A percentile compares a stretch with the other conserved stretches of the same genome.
These are phyloP conservation scores for Parazoanthus swiftii DNA, from an alignment of 92 coral and sea anemone species.

Conservation along the genomic window DNA sequence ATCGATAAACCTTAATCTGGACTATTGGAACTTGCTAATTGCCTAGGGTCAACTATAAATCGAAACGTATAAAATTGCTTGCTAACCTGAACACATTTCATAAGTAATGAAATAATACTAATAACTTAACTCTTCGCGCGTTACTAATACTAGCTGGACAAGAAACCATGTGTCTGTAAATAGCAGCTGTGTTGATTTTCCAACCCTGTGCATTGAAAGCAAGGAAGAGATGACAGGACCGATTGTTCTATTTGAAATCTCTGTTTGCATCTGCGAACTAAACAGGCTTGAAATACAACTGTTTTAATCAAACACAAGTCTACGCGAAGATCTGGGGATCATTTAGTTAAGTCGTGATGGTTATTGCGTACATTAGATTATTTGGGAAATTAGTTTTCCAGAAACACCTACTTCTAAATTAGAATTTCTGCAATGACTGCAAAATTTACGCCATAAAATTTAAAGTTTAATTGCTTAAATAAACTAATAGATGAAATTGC, in stretches of 20 bases:
- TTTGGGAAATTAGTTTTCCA: too few species aligned
- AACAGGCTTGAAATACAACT: neutral
- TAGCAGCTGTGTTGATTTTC: neutral
- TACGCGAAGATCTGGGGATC: neutral
- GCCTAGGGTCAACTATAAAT: neutral
- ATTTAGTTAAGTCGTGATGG: too few species aligned
- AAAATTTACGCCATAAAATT: too few species aligned
- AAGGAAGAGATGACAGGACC: neutral
- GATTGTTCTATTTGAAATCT: too few species aligned
- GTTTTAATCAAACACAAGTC: neutral
- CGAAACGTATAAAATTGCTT: neutral
- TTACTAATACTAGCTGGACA: neutral
- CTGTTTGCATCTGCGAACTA: neutral
- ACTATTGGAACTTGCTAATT: neutral
- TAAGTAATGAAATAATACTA: neutral
- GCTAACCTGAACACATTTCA: neutral
- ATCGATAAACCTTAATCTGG: neutral
- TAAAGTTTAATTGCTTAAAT: too few species aligned
- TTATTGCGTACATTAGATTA: too few species aligned
- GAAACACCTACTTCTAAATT: too few species aligned
- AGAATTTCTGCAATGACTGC: too few species aligned
- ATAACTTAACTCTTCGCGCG: neutral
- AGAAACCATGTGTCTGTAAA: neutral
- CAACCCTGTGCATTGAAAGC: neutral
- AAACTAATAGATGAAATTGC: too few species aligned